phyloP scores from a whole-genome alignment of 92 coral and sea anemone species.

The Zoanthus solanderi region DNA sequence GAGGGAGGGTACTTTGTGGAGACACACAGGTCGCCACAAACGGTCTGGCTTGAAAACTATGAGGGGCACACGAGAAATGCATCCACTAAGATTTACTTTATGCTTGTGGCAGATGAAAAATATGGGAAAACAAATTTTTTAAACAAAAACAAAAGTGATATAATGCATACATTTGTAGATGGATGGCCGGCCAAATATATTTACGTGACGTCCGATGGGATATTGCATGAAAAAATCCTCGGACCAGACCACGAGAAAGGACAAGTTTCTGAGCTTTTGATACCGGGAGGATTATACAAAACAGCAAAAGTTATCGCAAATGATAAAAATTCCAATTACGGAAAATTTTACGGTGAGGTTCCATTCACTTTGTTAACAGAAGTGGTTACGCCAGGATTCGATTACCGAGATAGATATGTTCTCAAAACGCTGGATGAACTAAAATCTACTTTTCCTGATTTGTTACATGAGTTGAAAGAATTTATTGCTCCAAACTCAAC shows the following conservation, averaged over 20 bases:
- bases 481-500: slow-evolving; percentile 33
- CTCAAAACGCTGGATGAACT: slow-evolving; percentile 66
- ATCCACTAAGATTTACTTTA: slow-evolving; percentile 74
- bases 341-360: slow-evolving; percentile 67
- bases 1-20: slow-evolving; percentile 89
- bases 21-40: slow-evolving; percentile 70
- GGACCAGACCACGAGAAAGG: slow-evolving; percentile 76
- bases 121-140: slow-evolving; percentile 74
- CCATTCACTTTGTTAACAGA: slow-evolving; percentile 90
- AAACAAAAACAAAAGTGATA: slow-evolving; percentile 71
- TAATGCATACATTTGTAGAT: slow-evolving; percentile 74
- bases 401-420: slow-evolving; percentile 78
- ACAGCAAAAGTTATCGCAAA: slow-evolving; percentile 70
- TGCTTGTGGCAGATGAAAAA: slow-evolving; percentile 64
- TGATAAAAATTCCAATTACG: slow-evolving; percentile 41
- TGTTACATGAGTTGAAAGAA: slow-evolving; percentile 55
- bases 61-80: slow-evolving; percentile 68
- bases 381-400: slow-evolving; percentile 81
- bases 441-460: slow-evolving; percentile 37
- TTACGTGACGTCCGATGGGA: slow-evolving; percentile 70
- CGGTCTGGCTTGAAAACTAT: slow-evolving; percentile 28
- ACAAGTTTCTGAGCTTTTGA: slow-evolving; percentile 66
- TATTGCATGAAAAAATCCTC: slow-evolving; percentile 61
- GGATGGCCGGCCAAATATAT: slow-evolving; percentile 88
- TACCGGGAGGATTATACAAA: slow-evolving; percentile 72